A percentile compares a stretch with the other conserved stretches of the same genome.
phyloP scores from a whole-genome alignment of 2,113 vertebrate species.

The Alethe castanea region DNA sequence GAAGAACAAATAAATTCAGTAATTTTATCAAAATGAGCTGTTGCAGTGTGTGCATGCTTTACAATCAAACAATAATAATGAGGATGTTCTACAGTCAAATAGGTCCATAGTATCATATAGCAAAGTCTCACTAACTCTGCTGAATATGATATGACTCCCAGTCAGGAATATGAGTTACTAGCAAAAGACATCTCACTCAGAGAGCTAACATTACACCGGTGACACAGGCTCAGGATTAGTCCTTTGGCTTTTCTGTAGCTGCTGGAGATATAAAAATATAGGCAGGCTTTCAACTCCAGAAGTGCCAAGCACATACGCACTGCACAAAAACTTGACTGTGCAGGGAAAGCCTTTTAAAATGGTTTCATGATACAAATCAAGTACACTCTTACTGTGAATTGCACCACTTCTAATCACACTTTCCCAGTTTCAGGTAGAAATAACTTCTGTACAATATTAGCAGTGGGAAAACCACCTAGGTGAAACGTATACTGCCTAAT shows the following conservation, averaged over 20 bases:
- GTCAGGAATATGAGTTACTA: neutral
- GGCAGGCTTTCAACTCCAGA: neutral
- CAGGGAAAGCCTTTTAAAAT: neutral
- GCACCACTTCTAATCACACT: neutral
- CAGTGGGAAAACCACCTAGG: neutral
- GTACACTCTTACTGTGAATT: neutral
- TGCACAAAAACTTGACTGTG: neutral
- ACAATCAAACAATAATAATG: neutral
- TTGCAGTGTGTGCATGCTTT: neutral
- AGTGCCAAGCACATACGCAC: neutral
- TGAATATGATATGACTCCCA: neutral
- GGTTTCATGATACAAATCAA: neutral
- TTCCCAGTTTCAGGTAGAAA: neutral
- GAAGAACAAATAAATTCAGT: neutral
- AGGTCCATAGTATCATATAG: neutral
- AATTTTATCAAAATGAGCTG: neutral
- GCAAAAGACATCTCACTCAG: neutral
- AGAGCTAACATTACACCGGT: neutral
- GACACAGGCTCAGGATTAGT: neutral
- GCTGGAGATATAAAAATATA: neutral
- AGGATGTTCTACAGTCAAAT: neutral
- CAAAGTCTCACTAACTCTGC: neutral
- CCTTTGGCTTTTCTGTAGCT: neutral
- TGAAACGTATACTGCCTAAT: neutral
- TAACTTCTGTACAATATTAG: neutral